These are phyloP conservation scores for Ianthella basta DNA, from an alignment of 37 sponge, comb jelly and placozoan genomes.

Conservation along the genomic window DNA sequence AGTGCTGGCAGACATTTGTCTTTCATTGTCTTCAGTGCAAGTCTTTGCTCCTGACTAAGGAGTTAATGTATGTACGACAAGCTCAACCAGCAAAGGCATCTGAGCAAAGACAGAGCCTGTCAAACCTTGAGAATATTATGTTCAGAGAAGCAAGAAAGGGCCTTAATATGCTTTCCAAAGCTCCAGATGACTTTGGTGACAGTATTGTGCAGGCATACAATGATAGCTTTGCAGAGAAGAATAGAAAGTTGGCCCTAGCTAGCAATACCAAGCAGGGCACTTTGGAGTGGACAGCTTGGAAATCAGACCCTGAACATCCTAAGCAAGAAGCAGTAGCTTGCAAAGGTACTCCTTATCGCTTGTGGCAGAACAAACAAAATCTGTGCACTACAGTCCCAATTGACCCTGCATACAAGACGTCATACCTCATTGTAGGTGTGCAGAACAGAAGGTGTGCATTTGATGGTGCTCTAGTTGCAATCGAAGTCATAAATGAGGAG, in stretches of 20 bases:
- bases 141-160: not conserved
- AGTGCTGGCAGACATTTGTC: constrained; percentile 73
- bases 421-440: constrained; percentile 28
- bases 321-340: too few species aligned
- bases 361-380: not conserved
- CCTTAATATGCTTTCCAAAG: too few species aligned
- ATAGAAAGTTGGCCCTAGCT: not conserved
- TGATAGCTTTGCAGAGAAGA: not conserved
- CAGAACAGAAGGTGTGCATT: constrained; percentile 63
- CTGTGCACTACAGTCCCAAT: constrained; percentile 58
- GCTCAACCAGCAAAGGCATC: too few species aligned
- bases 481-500: constrained; percentile 30
- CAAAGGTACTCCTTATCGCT: constrained; percentile 16
- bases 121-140: not conserved
- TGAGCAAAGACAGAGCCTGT: not conserved
- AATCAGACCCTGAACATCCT: too few species aligned
- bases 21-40: constrained; percentile 54
- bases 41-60: constrained; percentile 29
- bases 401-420: constrained; percentile 22
- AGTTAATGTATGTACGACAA: not conserved
- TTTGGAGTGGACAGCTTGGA: not conserved
- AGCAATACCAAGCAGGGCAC: not conserved
- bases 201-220: not conserved
- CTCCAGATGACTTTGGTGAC: not conserved
- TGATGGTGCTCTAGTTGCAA: constrained; percentile 65